A percentile compares a stretch with the other conserved stretches of the same genome.
Evolutionary conservation across 2,888 invertebrate genomes (phyloP).

Genomic region (Linnaemya vulpina): DNA sequence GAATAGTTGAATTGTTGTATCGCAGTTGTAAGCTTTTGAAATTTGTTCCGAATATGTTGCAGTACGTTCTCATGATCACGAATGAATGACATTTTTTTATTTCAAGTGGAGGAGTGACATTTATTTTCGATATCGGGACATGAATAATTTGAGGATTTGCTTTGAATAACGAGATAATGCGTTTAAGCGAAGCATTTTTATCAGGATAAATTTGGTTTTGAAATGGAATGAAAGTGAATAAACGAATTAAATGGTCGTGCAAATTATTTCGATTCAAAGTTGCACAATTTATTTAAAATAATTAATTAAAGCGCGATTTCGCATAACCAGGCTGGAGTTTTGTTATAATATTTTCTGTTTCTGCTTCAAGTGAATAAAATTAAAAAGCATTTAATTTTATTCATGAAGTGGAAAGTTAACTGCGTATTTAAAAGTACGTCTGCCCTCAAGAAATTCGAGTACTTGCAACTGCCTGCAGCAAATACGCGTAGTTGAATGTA

Average conservation of each 20-base stretch:
- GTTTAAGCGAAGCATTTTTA: not conserved
- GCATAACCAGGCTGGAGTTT: constrained; percentile 7
- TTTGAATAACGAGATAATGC: too few species aligned
- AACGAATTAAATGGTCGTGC: too few species aligned
- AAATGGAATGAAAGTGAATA: not conserved
- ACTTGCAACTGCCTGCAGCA: constrained; percentile 49
- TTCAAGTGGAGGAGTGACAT: too few species aligned
- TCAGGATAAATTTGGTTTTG: not conserved
- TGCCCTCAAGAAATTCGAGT: constrained; percentile 2
- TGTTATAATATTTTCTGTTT: constrained; percentile 15
- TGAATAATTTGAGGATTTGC: too few species aligned
- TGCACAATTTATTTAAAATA: not conserved
- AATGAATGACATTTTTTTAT: too few species aligned
- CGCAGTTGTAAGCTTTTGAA: too few species aligned
- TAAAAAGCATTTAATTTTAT: constrained; percentile 23
- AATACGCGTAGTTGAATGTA: not conserved
- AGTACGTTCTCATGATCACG: too few species aligned
- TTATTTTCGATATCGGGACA: too few species aligned
- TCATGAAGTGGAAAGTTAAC: not conserved
- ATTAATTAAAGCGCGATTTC: constrained; percentile 1
- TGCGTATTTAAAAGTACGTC: constrained; percentile 31
- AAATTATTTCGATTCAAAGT: too few species aligned
- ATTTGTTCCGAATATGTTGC: too few species aligned
- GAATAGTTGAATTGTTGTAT: too few species aligned
- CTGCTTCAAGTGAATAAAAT: constrained; percentile 32